Conservation (phyloP, 2,797 vertebrate species). For the Margarornis squamiger region DNA sequence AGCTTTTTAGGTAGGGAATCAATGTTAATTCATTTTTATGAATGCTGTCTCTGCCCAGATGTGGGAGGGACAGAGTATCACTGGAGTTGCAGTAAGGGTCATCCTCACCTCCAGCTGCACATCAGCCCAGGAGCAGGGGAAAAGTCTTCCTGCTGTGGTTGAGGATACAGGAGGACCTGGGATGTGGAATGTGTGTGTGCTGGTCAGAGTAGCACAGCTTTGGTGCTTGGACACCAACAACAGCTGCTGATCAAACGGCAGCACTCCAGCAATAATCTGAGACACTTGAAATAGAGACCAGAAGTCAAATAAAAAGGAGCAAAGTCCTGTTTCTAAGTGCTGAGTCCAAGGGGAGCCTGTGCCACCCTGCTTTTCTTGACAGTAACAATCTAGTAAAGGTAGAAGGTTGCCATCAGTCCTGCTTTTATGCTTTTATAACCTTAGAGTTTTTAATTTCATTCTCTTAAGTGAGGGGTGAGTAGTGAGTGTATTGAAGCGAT, state of each 20-base stretch:
- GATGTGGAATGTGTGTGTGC: not conserved
- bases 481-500: not conserved
- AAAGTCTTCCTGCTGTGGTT: not conserved
- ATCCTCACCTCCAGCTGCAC: not conserved
- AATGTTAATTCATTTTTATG: not conserved
- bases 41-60: not conserved
- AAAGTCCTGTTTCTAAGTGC: not conserved
- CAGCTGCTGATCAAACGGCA: not conserved
- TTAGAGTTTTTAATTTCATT: not conserved
- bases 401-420: not conserved
- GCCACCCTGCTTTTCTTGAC: not conserved
- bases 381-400: not conserved
- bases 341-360: not conserved
- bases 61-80: not conserved
- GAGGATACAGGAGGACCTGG: not conserved
- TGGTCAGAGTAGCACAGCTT: not conserved
- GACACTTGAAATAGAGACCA: not conserved
- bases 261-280: not conserved
- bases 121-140: fast-evolving
- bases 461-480: not conserved
- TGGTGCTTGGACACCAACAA: fast-evolving
- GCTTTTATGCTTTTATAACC: not conserved
- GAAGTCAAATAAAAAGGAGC: not conserved
- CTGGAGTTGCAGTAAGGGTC: not conserved
- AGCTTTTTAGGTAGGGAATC: not conserved